Evolutionary conservation across 1,140 invertebrate species (phyloP), one percentile per base, ranked within the genome.

Genomic region (Coboldia fuscipes): DNA sequence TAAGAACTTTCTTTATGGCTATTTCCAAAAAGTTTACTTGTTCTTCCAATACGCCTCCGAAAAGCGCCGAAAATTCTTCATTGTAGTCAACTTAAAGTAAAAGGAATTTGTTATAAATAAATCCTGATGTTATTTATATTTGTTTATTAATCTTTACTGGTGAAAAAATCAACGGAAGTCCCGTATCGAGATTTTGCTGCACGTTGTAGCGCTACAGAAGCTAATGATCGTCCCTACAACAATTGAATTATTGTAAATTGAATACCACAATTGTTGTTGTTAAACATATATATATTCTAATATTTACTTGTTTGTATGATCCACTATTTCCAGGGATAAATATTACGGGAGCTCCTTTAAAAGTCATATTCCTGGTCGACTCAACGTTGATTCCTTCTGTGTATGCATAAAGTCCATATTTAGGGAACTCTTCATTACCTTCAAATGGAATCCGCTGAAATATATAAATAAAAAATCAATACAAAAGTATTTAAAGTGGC

Each of bases 261-360:
- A n/a, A n/a, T n/a, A n/a, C n/a, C n/a, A n/a, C n/a, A n/a, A n/a
- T n/a, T n/a, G n/a, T n/a, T n/a, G n/a, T n/a, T n/a, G n/a, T n/a
- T n/a, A n/a, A n/a, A n/a, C n/a, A n/a, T n/a, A n/a, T n/a, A n/a
- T n/a, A n/a, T n/a, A n/a, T n/a, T n/a, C n/a, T n/a, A n/a, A n/a
- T n/a, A n/a, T n/a, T n/a, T n/a, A 53, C 75, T 75, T 90, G 84
- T 51, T 81, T 83, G 45, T 85, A 72, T 26, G 86, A 93, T 2
- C 89, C 89, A 41, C 72, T 74, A 65, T 90, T 92, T 26, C 89
- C 88, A 30, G 85, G 88, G 36, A 94, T 68, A 59, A 90, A 96
- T 28, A 96, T 61, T 1, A 93, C 82, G 15, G 89, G 88, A 30
- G 90, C 75, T 4, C 89, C 88, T 43, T 63, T 61, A 57, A 88